A percentile compares a stretch with the other conserved stretches of the same genome.
phyloP scores from a whole-genome alignment of 2,888 invertebrate genomes.

The Hemicrepidius hirtus region DNA sequence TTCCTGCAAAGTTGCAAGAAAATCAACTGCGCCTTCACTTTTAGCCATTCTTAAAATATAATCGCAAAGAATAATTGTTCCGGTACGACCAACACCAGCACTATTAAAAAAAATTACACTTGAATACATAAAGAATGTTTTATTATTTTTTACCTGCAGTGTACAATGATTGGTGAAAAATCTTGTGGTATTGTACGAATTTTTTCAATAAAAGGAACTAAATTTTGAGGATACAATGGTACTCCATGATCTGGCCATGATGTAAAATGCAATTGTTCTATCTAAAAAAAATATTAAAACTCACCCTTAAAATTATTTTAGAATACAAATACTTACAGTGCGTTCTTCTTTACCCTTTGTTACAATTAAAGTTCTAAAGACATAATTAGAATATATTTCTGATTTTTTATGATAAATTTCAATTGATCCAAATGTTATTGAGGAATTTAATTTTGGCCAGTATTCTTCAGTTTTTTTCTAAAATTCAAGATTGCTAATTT shows the following conservation, averaged over 20 bases:
- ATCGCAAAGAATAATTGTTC: conserved; percentile 22
- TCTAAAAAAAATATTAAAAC: conserved; percentile 58
- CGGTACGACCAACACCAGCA: conserved; percentile 21
- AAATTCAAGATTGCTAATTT: too few species aligned
- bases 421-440: conserved; percentile 64
- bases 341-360: conserved; percentile 61
- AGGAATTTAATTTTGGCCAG: conserved; percentile 71
- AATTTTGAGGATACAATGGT: conserved; percentile 62
- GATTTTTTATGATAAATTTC: conserved; percentile 64
- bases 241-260: conserved; percentile 75
- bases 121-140: too few species aligned
- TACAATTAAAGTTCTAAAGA: conserved; percentile 65
- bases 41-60: conserved; percentile 69
- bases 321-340: conserved; percentile 63
- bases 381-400: conserved; percentile 68
- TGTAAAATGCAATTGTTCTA: conserved; percentile 73
- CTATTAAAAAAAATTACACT: too few species aligned
- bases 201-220: conserved; percentile 56
- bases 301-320: neutral
- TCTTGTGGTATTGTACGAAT: conserved; percentile 66
- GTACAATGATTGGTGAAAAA: conserved; percentile 72
- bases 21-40: conserved; percentile 65
- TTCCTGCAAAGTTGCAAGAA: conserved; percentile 61
- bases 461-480: conserved; percentile 73
- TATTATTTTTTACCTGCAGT: conserved; percentile 69